A percentile compares a stretch with the other conserved stretches of the same genome.
Evolutionary conservation across 2,888 invertebrate species (phyloP).

Genomic region (Baccha elongata): DNA sequence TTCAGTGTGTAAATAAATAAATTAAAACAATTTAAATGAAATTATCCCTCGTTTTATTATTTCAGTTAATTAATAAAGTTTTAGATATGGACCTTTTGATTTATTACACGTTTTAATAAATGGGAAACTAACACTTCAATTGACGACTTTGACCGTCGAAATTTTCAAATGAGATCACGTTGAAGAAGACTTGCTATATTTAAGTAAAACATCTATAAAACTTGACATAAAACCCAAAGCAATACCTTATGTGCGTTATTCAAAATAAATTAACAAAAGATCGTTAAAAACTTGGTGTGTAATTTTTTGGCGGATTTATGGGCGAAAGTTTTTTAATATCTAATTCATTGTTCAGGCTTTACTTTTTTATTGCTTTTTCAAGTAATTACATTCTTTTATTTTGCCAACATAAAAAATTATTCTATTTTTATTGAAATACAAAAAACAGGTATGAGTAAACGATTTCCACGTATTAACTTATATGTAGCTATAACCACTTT

Average conservation of each 20-base stretch:
- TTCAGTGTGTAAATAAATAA: neutral
- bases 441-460: too few relatives aligned
- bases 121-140: too few relatives aligned
- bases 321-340: neutral
- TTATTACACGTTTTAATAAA: conserved; percentile 13
- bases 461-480: too few relatives aligned
- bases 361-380: too few relatives aligned
- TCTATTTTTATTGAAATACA: neutral
- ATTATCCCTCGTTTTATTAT: neutral
- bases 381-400: too few relatives aligned
- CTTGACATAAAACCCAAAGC: too few relatives aligned
- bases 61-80: neutral
- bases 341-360: neutral
- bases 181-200: neutral
- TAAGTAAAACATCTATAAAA: too few relatives aligned
- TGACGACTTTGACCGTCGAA: too few relatives aligned
- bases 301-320: neutral
- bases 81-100: conserved; percentile 10
- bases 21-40: conserved; percentile 4
- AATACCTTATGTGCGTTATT: neutral
- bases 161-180: neutral
- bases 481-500: too few relatives aligned
- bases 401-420: too few relatives aligned
- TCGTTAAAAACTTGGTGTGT: neutral
- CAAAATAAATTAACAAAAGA: neutral